Base-by-base conservation (phyloP, 2,888 invertebrate genomes). In the Strigamia maritima region DNA sequence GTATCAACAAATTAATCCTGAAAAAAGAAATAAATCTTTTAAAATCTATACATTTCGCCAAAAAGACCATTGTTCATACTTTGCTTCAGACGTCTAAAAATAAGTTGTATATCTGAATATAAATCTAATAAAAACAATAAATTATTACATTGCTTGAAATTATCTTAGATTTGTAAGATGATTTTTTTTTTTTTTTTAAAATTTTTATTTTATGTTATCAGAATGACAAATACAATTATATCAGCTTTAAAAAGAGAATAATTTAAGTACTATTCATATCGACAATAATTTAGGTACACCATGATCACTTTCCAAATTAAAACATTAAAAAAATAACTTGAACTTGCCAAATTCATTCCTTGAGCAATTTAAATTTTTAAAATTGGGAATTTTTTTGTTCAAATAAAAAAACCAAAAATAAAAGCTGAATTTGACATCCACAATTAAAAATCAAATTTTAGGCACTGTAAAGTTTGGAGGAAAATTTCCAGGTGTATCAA, bases 241-340 rank as follows among this genome's bases (percentile, higher is more conserved):
- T 24, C 60, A 60, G 60, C 60, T 60, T 60, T 60, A 60, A 60
- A 60, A 60, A 60, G 60, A 60, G 60, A 19, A 60, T 19, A 60
- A 60, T 60, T 60, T 60, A 60, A 60, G 24, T 60, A 60, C 60
- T 1, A 24, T 24, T 49, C 60, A 12, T 60, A 8, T 60, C 22
- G 22, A 60, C 60, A 60, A 60, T 24, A 60, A 60, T 60, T 60
- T 60, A 60, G 19, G 19, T 60, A 60, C 60, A 60, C 22, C 60
- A 60, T 60, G 60, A 60, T 60, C 60, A 60, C n/a, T 24, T 16
- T 60, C 60, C 60, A 60, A 60, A 60, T 60, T 60, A 60, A 60
- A 8, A 60, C 24, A 60, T 19, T 60, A 60, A 60, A 60, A 49
- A 60, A 60, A 35, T 35, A 35, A 31, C n/a, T 31, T 60, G 16